Base-by-base conservation (phyloP, 2,888 invertebrate species). In the Megamerina dolium region DNA sequence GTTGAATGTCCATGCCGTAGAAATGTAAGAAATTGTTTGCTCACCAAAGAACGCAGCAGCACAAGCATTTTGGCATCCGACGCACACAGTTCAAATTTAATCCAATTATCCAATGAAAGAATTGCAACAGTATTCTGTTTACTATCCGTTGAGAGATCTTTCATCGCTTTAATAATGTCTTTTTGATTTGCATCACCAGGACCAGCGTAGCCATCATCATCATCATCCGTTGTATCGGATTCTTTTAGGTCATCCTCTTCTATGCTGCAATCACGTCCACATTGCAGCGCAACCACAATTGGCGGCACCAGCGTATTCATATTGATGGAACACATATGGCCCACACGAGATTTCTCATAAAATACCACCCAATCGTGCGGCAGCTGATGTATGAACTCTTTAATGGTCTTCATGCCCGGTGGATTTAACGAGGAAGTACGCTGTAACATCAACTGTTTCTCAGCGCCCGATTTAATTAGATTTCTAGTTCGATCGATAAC, bases 361-460 rank as follows among this genome's bases (percentile, higher is more conserved):
- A 83, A 95, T 10, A 89, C 75, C 13, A 93, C 71, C 92, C 93
- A 95, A 58, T 90, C 85, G 10, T 83, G 80, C 0, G 85, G 82
- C 37, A 87, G 50, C n/a, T 56, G 64, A 8, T 65, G 67, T 1
- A 75, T 67, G 29, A 52, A 51, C 6, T 52, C 51, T 17, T 50
- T 57, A 0, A 56, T 20, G 12, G 54, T 55, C 4, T 59, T 62
- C 41, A 51, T 51, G 4, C 61, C 56, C 0, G 58, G 55, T 10
- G 58, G 48, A 42, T 55, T 49, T 9, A 71, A 43, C 8, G 63
- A 85, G 70, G 73, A 91, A 73, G 75, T 76, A 1, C 79, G 75
- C 34, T 79, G 78, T 52, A 79, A 69, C 1, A 74, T 74, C 2
- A 79, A 72, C 14, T 71, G 70, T 0, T 74, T 73, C 49, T 79